Percentiles rank a stretch among this genome's conserved stretches.
Evolutionary conservation across 1,140 invertebrate genomes (phyloP).

Genomic region (Ericerus pela): DNA sequence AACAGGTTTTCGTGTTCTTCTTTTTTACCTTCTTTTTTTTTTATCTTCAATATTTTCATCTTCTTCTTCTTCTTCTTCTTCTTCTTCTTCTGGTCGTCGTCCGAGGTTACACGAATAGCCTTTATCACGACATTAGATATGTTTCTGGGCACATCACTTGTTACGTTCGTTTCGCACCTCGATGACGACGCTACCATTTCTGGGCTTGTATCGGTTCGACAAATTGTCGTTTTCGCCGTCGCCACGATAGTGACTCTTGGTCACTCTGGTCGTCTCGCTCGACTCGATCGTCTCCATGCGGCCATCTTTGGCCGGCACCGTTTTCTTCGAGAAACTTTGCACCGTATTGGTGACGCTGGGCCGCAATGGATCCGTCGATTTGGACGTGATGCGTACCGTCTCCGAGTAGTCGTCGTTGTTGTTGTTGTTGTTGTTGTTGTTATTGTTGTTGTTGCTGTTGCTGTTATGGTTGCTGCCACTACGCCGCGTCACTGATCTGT

Average conservation of each 20-base stretch:
- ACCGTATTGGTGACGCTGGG: slow-evolving; percentile 50
- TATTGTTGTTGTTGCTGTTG: slow-evolving; percentile 15
- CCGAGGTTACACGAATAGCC: too few relatives aligned
- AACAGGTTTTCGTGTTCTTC: too few relatives aligned
- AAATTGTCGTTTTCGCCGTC: slow-evolving; percentile 31
- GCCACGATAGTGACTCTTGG: slow-evolving; percentile 41
- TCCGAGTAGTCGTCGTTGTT: slow-evolving; percentile 54
- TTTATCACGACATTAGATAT: too few relatives aligned
- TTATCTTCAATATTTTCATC: too few relatives aligned
- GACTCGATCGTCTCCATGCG: slow-evolving; percentile 47
- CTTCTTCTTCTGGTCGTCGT: too few relatives aligned
- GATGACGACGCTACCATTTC: slow-evolving; percentile 29
- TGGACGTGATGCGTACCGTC: slow-evolving; percentile 46
- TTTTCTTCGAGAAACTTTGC: slow-evolving; percentile 47
- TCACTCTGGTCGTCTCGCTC: slow-evolving; percentile 48
- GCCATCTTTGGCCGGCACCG: slow-evolving; percentile 43
- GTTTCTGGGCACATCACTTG: neutral
- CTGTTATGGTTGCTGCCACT: slow-evolving; percentile 20
- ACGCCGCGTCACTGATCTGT: slow-evolving; percentile 27
- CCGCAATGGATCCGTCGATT: slow-evolving; percentile 42
- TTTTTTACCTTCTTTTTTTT: too few relatives aligned
- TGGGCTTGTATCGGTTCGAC: slow-evolving; percentile 35
- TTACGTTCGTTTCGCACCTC: neutral
- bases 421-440: slow-evolving; percentile 35
- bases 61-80: too few relatives aligned